Conservation (phyloP, 2,888 invertebrate genomes). For the Drosophila ustulata region DNA sequence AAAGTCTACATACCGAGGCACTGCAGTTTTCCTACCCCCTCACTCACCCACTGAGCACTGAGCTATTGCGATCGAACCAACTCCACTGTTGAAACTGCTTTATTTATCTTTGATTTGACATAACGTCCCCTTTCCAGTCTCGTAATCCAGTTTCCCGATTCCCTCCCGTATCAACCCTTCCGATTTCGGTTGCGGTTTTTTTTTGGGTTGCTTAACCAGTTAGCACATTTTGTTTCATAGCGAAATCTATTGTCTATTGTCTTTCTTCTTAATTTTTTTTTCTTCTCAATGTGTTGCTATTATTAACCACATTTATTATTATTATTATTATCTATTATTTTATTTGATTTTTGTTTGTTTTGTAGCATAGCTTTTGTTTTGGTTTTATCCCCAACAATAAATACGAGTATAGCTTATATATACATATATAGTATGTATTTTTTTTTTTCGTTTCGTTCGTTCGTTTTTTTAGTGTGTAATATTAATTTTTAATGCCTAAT, state of each 20-base stretch:
- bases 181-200: slow-evolving; percentile 29
- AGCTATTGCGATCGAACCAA: slow-evolving; percentile 33
- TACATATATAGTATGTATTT: slow-evolving; percentile 6
- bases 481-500: slow-evolving; percentile 37
- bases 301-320: slow-evolving; percentile 36
- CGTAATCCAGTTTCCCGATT: background rate
- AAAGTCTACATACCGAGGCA: slow-evolving; percentile 9
- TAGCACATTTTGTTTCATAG: slow-evolving; percentile 53
- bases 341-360: slow-evolving; percentile 42
- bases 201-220: slow-evolving; percentile 43
- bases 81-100: slow-evolving; percentile 9
- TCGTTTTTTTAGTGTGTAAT: slow-evolving; percentile 54
- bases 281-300: slow-evolving; percentile 37
- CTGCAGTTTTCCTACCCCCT: slow-evolving; percentile 8
- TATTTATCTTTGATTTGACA: slow-evolving; percentile 10
- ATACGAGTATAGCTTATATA: background rate
- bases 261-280: slow-evolving; percentile 12
- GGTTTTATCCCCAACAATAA: slow-evolving; percentile 7
- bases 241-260: slow-evolving; percentile 39
- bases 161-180: background rate
- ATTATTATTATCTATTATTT: slow-evolving; percentile 13
- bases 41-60: slow-evolving; percentile 40
- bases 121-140: background rate
- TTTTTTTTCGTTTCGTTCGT: slow-evolving; percentile 30
- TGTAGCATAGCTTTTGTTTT: slow-evolving; percentile 28